Base-by-base conservation (phyloP, 2,113 vertebrate species). In the Larimichthys polyactis region DNA sequence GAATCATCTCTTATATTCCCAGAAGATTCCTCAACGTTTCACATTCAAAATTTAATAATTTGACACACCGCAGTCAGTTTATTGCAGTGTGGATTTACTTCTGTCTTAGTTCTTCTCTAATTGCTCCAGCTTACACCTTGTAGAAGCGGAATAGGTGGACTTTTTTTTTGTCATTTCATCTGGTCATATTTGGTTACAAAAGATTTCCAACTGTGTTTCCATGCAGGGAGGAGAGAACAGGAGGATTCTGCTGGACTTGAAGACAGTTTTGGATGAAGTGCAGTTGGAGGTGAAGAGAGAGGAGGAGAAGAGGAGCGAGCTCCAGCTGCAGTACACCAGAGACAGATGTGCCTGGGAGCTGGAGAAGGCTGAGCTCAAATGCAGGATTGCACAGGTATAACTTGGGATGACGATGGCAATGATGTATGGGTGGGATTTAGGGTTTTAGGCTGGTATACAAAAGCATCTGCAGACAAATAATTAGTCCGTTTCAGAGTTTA, bases 301-400 rank as follows among this genome's bases (percentile, higher is more conserved):
- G 79, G 93, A 94, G 71, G 88, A 94, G 90, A 95, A 92, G 90
- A 90, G 92, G 85, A 92, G 70, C 2, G 93, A 91, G 19, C 93
- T 96, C 12, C 93, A 91, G 81, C 90, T 95, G 91, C 95, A 93
- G 85, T 96, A 94, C 87, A 95, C 91, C 36, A 91, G 87, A 90
- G 93, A 94, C 87, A 93, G 90, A 69, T 90, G 90, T 80, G 92
- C 92, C 20, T 95, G 95, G 95, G 93, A 96, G 27, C 80, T 93
- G 85, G 95, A 96, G 90, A 93, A 90, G 87, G 87, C 92, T 48
- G 92, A 96, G 59, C 91, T 96, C 59, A 93, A 95, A 67, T 92
- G 92, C 81, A 86, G 92, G 68, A 86, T 95, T 84, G 89, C 86
- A 15, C 94, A 96, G 95, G 95, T 96, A 40, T 40, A 79, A 58